Base-by-base conservation (phyloP, 2,888 invertebrate species). In the Malachius bipustulatus region DNA sequence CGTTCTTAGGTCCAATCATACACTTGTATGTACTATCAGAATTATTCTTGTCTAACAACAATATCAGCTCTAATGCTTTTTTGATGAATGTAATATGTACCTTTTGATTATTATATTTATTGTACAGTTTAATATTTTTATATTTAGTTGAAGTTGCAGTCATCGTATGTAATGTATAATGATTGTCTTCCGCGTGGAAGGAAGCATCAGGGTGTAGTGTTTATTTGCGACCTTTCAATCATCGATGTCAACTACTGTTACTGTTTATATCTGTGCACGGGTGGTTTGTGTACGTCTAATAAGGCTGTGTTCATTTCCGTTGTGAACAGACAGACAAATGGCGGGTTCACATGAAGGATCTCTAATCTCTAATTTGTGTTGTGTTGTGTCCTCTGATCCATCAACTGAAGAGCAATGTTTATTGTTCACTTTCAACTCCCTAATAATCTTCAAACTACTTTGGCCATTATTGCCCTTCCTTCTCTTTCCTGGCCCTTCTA, bases 51-150 rank as follows among this genome's bases (percentile, higher is more conserved):
- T 37, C 30, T 31, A 14, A 31, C 11, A 31, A 31, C 12, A 31
- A n/a, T n/a, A n/a, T n/a, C n/a, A n/a, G n/a, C n/a, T 45, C 44
- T 36, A 53, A 56, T 57, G 60, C 60, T 59, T 59, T 59, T 61
- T 60, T 60, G 55, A 60, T 59, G 59, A 59, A 57, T 60, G 62
- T 61, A 60, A 59, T 57, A 58, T 59, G 59, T 59, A 60, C 58
- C 58, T 54, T 55, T 51, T 54, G 53, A 51, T 52, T 52, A 54
- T 52, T 54, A n/a, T n/a, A n/a, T n/a, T n/a, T n/a, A 58, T 58
- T 62, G 61, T 62, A 63, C 60, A 62, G 60, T 62, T 61, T 58
- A 59, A 60, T 62, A 60, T 62, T 62, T 63, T 63, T 62, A 60
- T 62, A 63, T 60, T 63, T 62, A 58, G 57, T 61, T 62, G 58